Conservation (phyloP, 2,888 invertebrate species). For the Embidobia sp. region DNA sequence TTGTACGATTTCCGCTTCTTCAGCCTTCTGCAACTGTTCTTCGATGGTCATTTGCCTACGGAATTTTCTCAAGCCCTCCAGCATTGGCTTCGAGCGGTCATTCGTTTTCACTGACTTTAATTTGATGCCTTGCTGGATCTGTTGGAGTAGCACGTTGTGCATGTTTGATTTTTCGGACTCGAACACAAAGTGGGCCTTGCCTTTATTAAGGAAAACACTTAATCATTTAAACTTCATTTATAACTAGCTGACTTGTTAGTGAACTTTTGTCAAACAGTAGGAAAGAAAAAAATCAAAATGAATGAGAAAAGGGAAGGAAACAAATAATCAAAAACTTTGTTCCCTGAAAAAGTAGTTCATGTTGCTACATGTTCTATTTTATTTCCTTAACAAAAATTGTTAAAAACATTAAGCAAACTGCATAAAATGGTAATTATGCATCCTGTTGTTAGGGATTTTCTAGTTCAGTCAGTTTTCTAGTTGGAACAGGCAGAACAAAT, state of each 20-base stretch:
- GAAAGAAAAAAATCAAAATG: too few relatives aligned
- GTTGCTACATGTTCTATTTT: too few relatives aligned
- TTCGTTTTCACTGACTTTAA: slow-evolving; percentile 90
- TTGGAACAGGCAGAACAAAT: too few relatives aligned
- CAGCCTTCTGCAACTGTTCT: slow-evolving; percentile 91
- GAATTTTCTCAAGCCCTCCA: slow-evolving; percentile 93
- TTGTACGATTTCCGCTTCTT: slow-evolving; percentile 83
- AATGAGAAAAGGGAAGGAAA: too few relatives aligned
- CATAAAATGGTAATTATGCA: too few relatives aligned
- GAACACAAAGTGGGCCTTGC: slow-evolving; percentile 91
- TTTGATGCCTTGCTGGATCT: slow-evolving; percentile 90
- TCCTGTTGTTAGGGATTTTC: too few relatives aligned
- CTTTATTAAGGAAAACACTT: slow-evolving; percentile 74
- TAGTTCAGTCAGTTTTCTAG: too few relatives aligned
- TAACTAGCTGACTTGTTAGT: neutral
- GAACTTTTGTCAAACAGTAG: too few relatives aligned
- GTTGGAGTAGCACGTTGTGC: slow-evolving; percentile 90
- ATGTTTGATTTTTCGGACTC: slow-evolving; percentile 92
- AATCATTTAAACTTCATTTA: slow-evolving; percentile 21
- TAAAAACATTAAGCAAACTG: too few relatives aligned
- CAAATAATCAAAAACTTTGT: too few relatives aligned
- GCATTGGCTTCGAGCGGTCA: slow-evolving; percentile 92
- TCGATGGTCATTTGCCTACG: slow-evolving; percentile 94
- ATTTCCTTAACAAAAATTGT: too few relatives aligned
- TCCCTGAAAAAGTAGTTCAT: too few relatives aligned